These are phyloP conservation scores for Melanerpes formicivorus DNA, from an alignment of 2,113 vertebrate species.

Conservation along the genomic window DNA sequence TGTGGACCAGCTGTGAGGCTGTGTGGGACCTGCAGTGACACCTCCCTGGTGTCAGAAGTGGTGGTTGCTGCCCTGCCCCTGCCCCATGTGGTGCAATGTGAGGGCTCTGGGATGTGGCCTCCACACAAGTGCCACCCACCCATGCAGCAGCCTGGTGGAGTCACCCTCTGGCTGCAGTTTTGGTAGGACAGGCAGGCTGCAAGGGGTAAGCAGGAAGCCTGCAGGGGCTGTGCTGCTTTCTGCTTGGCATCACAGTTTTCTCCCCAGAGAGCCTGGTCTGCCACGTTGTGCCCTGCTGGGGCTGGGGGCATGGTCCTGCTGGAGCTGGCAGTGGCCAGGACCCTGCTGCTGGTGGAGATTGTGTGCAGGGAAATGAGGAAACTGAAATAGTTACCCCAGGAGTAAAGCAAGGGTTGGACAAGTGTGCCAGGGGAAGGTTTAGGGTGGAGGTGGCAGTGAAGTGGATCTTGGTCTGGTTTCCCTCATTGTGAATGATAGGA, in stretches of 20 bases:
- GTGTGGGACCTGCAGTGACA: background rate
- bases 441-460: too few relatives aligned
- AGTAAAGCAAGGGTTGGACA: background rate
- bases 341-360: background rate
- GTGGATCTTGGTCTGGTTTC: too few relatives aligned
- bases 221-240: background rate
- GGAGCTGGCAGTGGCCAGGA: background rate
- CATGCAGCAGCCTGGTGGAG: too few relatives aligned
- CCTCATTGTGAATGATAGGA: too few relatives aligned
- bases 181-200: background rate
- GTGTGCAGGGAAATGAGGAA: too few relatives aligned
- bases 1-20: background rate
- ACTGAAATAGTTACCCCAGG: accelerated
- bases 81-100: too few relatives aligned
- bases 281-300: accelerated
- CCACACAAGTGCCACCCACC: background rate
- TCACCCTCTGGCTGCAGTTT: background rate
- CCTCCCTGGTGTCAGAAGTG: background rate
- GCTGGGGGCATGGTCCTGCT: background rate
- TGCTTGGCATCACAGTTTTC: background rate
- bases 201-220: background rate
- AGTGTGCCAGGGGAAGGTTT: too few relatives aligned
- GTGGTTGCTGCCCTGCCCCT: background rate
- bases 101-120: too few relatives aligned
- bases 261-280: background rate